Conservation (phyloP, 2,888 invertebrate species). For the Leptinotarsa peninsularis region DNA sequence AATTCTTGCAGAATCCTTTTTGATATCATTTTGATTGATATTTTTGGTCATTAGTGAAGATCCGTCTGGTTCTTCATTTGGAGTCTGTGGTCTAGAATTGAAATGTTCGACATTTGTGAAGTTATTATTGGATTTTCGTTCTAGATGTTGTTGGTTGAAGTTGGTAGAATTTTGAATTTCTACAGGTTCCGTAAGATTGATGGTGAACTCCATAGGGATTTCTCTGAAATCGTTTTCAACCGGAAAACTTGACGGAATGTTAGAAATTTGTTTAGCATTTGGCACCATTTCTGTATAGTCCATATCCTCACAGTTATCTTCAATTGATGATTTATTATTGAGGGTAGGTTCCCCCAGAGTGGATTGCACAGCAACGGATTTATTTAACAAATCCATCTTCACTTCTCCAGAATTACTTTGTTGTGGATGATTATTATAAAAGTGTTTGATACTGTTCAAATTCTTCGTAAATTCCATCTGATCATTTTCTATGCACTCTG, state of each 20-base stretch:
- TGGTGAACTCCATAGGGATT: slow-evolving; percentile 7
- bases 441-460: background rate
- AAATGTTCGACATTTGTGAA: background rate
- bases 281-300: background rate
- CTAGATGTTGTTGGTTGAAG: background rate
- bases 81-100: background rate
- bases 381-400: no score
- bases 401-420: background rate
- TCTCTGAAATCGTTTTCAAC: background rate
- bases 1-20: background rate
- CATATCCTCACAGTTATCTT: background rate
- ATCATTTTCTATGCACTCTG: no score
- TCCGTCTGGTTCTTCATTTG: background rate
- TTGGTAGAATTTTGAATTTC: background rate
- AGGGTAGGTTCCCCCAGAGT: no score
- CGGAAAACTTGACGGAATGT: background rate
- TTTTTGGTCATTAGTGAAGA: background rate
- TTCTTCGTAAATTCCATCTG: background rate
- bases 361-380: no score
- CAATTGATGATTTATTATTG: background rate
- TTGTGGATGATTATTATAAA: slow-evolving; percentile 1
- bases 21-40: background rate
- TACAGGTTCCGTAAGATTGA: background rate
- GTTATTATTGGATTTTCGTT: background rate
- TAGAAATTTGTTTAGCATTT: background rate